Base-by-base conservation (phyloP, 1,140 invertebrate genomes). In the Drosophila kurseongensis region DNA sequence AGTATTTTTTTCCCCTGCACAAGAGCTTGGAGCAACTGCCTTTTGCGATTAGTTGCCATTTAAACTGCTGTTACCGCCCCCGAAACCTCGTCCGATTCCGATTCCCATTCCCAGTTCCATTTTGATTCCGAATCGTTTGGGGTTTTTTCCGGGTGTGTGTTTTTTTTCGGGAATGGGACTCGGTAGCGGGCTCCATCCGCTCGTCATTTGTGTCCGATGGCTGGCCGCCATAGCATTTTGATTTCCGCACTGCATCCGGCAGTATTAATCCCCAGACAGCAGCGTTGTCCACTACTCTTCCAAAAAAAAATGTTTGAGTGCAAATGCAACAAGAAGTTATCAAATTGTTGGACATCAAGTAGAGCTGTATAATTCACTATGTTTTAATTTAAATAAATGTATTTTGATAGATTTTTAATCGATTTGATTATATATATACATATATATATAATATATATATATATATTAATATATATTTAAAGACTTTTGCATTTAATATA, bases 41-140 rank as follows among this genome's bases (percentile, higher is more conserved):
- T 71, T 84, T 89, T 89, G 74, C 77, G 84, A 89, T 89, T 89
- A 89, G 84, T 84, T 89, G 84, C 80, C 84, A 89, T 89, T 89
- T 89, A 89, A 89, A 84, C 85, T 89, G 74, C 62, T 89, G 77
- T 89, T 88, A 84, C 76, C 80, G 44, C 57, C 62, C 55, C 38
- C 29, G 48, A 56, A 63, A 63, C 55, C 47, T 59, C 38, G 51
- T 58, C 56, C 56, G 58, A 54, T 75, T 73, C 56, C 56, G 58
- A 54, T 75, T 73, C 40, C 42, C 71, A 59, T 68, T 73, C 55
- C 54, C 52, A 60, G 29, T 65, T 66, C 36, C 41, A 82, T 66
- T 75, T 62, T 47, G 71, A 66, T 66, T 66, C 54, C 47, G 32
- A 75, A 75, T 47, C 58, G 69, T 62, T 44, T 68, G 38, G 44